These are phyloP conservation scores for Bursaphelenchus okinawaensis DNA, from an alignment of 2,888 invertebrate species.

Conservation along the genomic window DNA sequence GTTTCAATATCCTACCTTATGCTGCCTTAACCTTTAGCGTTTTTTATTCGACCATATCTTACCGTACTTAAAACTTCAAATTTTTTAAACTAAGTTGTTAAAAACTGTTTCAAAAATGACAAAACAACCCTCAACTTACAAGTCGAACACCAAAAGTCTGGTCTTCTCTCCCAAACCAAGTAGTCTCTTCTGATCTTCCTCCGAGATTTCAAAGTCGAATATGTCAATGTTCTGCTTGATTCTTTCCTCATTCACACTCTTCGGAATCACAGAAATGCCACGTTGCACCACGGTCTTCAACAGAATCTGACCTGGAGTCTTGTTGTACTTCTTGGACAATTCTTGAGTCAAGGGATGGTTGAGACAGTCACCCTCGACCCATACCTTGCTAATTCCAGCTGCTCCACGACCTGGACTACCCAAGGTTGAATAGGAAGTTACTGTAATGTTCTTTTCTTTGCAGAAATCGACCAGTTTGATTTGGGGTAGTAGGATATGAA, in stretches of 20 bases:
- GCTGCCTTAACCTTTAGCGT: no score
- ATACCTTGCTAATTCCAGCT: constrained; percentile 17
- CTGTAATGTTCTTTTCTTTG: constrained; percentile 64
- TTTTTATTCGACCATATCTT: no score
- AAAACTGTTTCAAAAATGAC: no score
- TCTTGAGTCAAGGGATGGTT: constrained; percentile 26
- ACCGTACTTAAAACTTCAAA: no score
- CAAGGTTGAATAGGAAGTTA: constrained; percentile 40
- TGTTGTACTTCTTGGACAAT: constrained; percentile 35
- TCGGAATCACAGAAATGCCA: constrained; percentile 40
- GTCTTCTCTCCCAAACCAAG: background rate
- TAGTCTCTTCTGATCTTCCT: constrained; percentile 32
- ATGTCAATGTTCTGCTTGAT: constrained; percentile 34
- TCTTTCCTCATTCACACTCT: constrained; percentile 34
- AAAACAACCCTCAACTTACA: constrained; percentile 1
- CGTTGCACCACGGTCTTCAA: constrained; percentile 38
- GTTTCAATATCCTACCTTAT: no score
- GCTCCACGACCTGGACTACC: constrained; percentile 33
- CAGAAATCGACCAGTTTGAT: constrained; percentile 65
- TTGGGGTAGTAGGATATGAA: constrained; percentile 75
- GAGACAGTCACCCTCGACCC: constrained; percentile 23
- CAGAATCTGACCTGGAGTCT: constrained; percentile 36
- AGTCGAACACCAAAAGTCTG: background rate
- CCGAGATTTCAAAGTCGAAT: constrained; percentile 34
- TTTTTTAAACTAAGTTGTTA: no score